Evolutionary conservation across 2,113 vertebrate genomes (phyloP).

Genomic region (Rhea americana): DNA sequence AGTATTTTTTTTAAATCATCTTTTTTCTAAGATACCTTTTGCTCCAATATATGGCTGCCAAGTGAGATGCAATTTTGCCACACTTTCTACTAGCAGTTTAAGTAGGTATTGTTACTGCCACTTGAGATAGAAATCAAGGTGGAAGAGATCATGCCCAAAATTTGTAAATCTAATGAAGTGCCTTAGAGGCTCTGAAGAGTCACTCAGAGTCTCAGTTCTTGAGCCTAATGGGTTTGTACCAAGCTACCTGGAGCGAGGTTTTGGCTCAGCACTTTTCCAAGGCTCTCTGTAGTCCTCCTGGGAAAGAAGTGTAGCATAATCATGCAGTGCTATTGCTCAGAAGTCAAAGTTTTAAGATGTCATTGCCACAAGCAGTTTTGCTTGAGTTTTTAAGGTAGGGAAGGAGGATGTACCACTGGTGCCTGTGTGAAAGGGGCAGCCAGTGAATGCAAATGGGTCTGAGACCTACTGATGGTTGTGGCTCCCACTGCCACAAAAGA

Average conservation of each 20-base stretch:
- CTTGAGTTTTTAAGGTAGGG: no score
- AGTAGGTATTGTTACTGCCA: background rate
- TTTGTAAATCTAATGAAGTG: background rate
- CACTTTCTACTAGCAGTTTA: background rate
- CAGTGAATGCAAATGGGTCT: no score
- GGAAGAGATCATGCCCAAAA: background rate
- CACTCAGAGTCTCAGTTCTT: background rate
- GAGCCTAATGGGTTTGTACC: background rate
- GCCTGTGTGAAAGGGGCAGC: no score
- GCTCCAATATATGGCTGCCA: no score
- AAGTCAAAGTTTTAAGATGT: background rate
- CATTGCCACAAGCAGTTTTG: background rate
- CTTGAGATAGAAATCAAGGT: background rate
- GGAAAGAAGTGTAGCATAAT: background rate
- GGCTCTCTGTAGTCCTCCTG: background rate
- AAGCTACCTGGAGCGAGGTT: background rate
- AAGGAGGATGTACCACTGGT: no score
- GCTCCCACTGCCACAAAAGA: no score
- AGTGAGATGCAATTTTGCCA: background rate
- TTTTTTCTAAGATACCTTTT: background rate
- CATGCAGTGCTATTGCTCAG: background rate
- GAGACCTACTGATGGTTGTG: no score
- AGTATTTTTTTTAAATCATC: background rate
- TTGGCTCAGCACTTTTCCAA: background rate
- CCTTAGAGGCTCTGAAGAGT: background rate